Base-by-base conservation (phyloP, 1,140 invertebrate species). In the Halotydeus destructor region DNA sequence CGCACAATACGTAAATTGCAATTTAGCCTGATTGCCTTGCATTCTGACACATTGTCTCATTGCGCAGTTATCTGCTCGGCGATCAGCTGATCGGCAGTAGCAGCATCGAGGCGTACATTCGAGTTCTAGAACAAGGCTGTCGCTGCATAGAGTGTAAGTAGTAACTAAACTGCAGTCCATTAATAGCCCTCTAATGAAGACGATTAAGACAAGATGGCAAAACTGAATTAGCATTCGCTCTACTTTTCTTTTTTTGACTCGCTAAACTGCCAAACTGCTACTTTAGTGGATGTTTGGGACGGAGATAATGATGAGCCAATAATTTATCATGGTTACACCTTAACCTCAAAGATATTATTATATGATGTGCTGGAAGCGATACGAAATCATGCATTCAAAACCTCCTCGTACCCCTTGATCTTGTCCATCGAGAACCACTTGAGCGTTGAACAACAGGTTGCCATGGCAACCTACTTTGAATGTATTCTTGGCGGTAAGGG, bases 381-480 rank as follows among this genome's bases (percentile, higher is more conserved):
- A 41, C 59, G 58, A 44, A 61, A 65, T 38, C 64, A 67, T 53
- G 68, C 70, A 23, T 73, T 72, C 57, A 58, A 61, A 46, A 55
- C 58, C 26, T 66, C 64, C 30, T 58, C 60, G 58, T 65, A 86
- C 59, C 89, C 89, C 1, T 73, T 96, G 19, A 85, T 96, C 46
- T 64, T 96, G 12, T 89, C 83, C 6, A 82, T 96, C 43, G 89
- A 96, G 65, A 94, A 96, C 63, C 86, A 94, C 59, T 96, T 88
- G 60, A 89, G 81, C 8, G 61, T 89, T 9, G 72, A 70, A 41
- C 85, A 94, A 59, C 86, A 96, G 61, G 71, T 76, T 41, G 74
- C 81, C 50, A 94, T 96, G 86, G 86, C 88, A 5, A n/a, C 35
- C 2, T 26, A 49, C 16, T 46, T 53, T 3, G 25, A 23, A 9